Percentiles rank a stretch among this genome's conserved stretches.
These are phyloP conservation scores for Laothoe populi DNA, from an alignment of 2,888 invertebrate genomes.

Conservation along the genomic window DNA sequence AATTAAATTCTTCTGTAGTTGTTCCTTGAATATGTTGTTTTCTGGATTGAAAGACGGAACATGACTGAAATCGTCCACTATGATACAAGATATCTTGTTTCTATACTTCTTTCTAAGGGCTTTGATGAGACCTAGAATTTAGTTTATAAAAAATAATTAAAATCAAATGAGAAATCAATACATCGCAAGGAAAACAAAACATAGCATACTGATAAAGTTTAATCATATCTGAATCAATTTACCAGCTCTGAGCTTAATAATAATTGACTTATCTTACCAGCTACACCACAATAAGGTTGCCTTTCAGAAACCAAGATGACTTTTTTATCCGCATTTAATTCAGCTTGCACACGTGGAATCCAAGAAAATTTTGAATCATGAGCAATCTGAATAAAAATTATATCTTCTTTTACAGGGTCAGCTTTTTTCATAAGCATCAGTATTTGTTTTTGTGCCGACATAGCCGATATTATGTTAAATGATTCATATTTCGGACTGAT, in stretches of 20 bases:
- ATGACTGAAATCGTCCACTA: slow-evolving; percentile 69
- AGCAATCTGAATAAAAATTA: slow-evolving; percentile 50
- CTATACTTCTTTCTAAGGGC: slow-evolving; percentile 87
- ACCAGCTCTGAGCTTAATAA: too few relatives aligned
- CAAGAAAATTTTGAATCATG: slow-evolving; percentile 56
- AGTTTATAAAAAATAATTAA: too few relatives aligned
- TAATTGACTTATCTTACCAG: slow-evolving; percentile 50
- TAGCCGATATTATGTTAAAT: slow-evolving; percentile 53
- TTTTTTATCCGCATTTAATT: slow-evolving; percentile 49
- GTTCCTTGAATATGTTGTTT: slow-evolving; percentile 73
- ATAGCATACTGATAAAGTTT: too few relatives aligned
- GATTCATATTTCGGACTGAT: slow-evolving; percentile 44
- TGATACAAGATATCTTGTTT: slow-evolving; percentile 70
- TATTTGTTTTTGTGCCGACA: slow-evolving; percentile 51
- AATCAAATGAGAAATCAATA: too few relatives aligned
- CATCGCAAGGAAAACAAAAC: too few relatives aligned
- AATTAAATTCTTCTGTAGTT: slow-evolving; percentile 86
- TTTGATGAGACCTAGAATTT: slow-evolving; percentile 86
- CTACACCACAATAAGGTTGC: slow-evolving; percentile 56
- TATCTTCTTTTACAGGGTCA: slow-evolving; percentile 31
- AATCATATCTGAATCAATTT: too few relatives aligned
- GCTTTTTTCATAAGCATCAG: slow-evolving; percentile 52
- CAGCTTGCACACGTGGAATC: slow-evolving; percentile 49
- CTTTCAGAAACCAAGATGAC: slow-evolving; percentile 57
- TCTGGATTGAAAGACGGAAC: slow-evolving; percentile 79